Evolutionary conservation across 1,140 invertebrate genomes (phyloP).

Genomic region (Drosophila trapezifrons): DNA sequence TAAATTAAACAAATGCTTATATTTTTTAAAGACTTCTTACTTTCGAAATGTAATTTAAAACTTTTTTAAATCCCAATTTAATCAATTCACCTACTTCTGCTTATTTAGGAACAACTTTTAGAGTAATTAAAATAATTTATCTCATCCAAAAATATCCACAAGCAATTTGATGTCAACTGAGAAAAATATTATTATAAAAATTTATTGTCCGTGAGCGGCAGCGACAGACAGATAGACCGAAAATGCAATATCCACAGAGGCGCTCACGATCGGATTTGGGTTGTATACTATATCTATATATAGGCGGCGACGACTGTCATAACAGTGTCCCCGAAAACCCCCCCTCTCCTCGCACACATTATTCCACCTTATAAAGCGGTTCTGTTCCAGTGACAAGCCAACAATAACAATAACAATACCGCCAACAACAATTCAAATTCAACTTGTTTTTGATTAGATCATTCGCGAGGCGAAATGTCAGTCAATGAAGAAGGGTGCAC

Average conservation of each 20-base stretch:
- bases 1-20: no score
- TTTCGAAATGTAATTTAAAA: no score
- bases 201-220: slow-evolving; percentile 28
- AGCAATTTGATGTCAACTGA: slow-evolving; percentile 33
- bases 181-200: slow-evolving; percentile 42
- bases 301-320: slow-evolving; percentile 41
- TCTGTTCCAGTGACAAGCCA: slow-evolving; percentile 55
- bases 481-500: slow-evolving; percentile 40
- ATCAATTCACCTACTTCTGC: not conserved
- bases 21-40: not conserved
- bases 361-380: slow-evolving; percentile 27
- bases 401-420: slow-evolving; percentile 42
- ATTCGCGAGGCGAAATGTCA: slow-evolving; percentile 76
- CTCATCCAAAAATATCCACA: slow-evolving; percentile 27
- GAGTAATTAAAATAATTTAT: slow-evolving; percentile 15
- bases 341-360: not conserved
- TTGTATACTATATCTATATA: slow-evolving; percentile 44
- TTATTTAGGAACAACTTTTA: slow-evolving; percentile 7
- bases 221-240: slow-evolving; percentile 11
- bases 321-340: slow-evolving; percentile 15
- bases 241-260: slow-evolving; percentile 46
- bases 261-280: slow-evolving; percentile 43
- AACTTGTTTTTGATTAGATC: slow-evolving; percentile 80
- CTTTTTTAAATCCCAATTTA: not conserved
- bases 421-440: slow-evolving; percentile 74